Percentiles rank a stretch among this genome's conserved stretches.
phyloP scores from a whole-genome alignment of 2,113 vertebrate genomes.

The Solea solea region DNA sequence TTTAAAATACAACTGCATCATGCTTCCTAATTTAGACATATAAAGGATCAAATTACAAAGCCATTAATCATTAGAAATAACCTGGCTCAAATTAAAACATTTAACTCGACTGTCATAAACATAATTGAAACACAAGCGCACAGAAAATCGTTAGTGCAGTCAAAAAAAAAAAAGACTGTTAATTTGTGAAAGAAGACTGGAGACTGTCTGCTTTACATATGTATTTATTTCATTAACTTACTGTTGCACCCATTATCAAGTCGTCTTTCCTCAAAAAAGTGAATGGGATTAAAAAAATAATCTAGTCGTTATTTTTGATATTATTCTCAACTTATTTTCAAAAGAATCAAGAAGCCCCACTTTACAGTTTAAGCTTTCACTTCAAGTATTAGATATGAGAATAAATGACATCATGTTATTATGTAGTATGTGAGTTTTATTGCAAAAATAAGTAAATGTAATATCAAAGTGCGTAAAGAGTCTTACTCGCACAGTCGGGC shows the following conservation, averaged over 20 bases:
- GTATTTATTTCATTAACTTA: background rate
- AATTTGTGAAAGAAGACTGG: background rate
- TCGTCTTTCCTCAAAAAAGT: too few relatives aligned
- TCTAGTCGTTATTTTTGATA: background rate
- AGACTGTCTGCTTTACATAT: background rate
- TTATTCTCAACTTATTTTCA: background rate
- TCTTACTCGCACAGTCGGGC: constrained; percentile 66
- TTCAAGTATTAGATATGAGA: background rate
- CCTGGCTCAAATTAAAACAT: constrained; percentile 2
- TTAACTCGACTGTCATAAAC: constrained; percentile 19
- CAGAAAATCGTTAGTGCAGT: background rate
- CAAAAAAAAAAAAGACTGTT: constrained; percentile 2
- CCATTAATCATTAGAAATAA: constrained; percentile 10
- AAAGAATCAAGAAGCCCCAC: background rate
- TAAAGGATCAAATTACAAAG: constrained; percentile 21
- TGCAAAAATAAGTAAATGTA: constrained; percentile 1
- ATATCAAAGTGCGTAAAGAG: constrained; percentile 53
- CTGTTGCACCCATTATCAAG: constrained; percentile 6
- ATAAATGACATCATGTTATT: background rate
- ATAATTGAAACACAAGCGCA: constrained; percentile 2
- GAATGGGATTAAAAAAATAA: too few relatives aligned
- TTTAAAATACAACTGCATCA: background rate
- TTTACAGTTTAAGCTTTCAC: background rate
- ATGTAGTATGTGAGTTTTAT: constrained; percentile 22
- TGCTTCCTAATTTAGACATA: background rate